Evolutionary conservation across 2,888 invertebrate genomes (phyloP), one percentile per base, ranked within the genome.

Genomic region (Andrena fulva): DNA sequence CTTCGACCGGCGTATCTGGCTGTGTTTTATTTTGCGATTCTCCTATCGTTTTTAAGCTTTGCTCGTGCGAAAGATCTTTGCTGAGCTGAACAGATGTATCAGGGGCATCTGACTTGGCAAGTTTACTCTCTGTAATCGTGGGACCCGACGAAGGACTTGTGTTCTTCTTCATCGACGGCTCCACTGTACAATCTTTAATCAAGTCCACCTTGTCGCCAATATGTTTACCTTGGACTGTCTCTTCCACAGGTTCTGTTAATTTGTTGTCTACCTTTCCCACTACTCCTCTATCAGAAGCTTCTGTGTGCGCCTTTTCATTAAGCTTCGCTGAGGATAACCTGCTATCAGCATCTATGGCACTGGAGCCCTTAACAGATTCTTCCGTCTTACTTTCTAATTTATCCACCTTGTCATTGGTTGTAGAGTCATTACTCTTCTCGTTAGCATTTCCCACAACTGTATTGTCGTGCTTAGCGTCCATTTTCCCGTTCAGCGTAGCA

Each of bases 401-500:
- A 0, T 54, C 77, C 2, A 52, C 16, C 1, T 64, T 48, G 0
- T 54, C 52, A 6, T 54, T 73, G 2, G 33, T 50, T 12, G 66
- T 12, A 31, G 59, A 1, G 12, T 60, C 48, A 4, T 2, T 52
- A 12, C 52, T 24, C 42, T 80, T 75, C 27, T 68, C 60, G 20
- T 56, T 33, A 6, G 6, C 8, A 16, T 70, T 54, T 12, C 59
- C 75, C 6, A 5, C 10, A 10, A 16, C 7, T 10, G 20, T 16
- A 16, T 33, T n/a, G 3, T 60, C 48, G 2, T 12, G 5, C 16
- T 82, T 82, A 0, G 7, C 8, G 4, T 71, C 74, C 7, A n/a
- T 3, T 31, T 81, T 72, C 2, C 77, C 68, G 12, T 82, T 77
- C 27, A 80, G 56, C 10, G 81, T 78, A 0, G 82, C 80, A 2